A percentile compares a stretch with the other conserved stretches of the same genome.
phyloP scores from a whole-genome alignment of 2,888 invertebrate genomes.

The Philonicus albiceps region DNA sequence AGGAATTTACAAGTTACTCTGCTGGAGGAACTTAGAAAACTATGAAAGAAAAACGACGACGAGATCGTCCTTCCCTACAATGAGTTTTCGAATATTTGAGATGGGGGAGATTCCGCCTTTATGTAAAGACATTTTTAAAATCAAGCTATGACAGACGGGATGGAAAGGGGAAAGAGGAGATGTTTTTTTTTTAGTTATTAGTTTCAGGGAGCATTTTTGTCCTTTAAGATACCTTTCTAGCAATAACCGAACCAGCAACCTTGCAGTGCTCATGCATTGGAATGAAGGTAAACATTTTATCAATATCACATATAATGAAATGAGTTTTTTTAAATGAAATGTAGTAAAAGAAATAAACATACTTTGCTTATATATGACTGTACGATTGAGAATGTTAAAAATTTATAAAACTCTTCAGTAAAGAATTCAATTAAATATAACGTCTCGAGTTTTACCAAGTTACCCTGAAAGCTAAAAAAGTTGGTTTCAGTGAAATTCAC shows the following conservation, averaged over 20 bases:
- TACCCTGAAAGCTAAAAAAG: background rate
- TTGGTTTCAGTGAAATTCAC: background rate
- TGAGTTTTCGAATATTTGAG: background rate
- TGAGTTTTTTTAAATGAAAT: background rate
- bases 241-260: background rate
- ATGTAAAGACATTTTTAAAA: background rate
- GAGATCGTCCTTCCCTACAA: background rate
- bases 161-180: background rate
- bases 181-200: background rate
- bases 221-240: background rate
- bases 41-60: background rate
- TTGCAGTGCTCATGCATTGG: background rate
- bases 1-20: background rate
- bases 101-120: background rate
- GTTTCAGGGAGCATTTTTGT: background rate
- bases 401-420: background rate
- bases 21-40: background rate
- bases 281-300: background rate
- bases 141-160: background rate
- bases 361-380: background rate
- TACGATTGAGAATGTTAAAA: background rate
- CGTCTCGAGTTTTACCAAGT: background rate
- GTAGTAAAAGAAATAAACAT: background rate
- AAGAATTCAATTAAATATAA: background rate
- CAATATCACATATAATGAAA: background rate